Base-by-base conservation (phyloP, 2,888 invertebrate species). In the Terebella lapidaria region DNA sequence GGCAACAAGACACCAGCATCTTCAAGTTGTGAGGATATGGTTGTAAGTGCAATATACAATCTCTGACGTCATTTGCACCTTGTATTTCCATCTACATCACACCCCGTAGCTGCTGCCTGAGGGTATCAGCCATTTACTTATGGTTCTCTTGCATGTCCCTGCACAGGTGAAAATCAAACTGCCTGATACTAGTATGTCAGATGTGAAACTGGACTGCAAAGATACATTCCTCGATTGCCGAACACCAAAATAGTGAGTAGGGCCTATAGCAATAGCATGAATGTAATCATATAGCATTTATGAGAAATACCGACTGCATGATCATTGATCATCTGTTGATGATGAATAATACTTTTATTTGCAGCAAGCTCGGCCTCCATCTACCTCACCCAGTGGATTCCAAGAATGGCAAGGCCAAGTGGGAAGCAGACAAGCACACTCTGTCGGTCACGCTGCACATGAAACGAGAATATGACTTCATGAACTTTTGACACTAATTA, bases 11-110 rank as follows among this genome's bases (percentile, higher is more conserved):
- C 88, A 0, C 86, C 88, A 22, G 83, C 87, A 1, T 87, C 90
- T 0, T 85, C 90, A 2, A 91, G 92, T 73, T 93, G 93, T 81
- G 94, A 94, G 80, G 89, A 91, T 78, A 87, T 94, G 81, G 84
- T 91, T n/a, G 83, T 94, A 26, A 85, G 85, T 62, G 5, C 10
- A 53, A 15, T 20, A 5, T 35, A 35, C 42, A 35, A 35, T 35
- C 42, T 35, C n/a, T 35, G 42, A 35, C 10, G 10, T 35, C 10
- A 35, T 35, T 35, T 35, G 42, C 42, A 35, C 42, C 10, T 35
- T 35, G 42, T 35, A 35, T 10, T n/a, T n/a, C n/a, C n/a, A n/a
- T 35, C n/a, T 35, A 35, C n/a, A 35, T 35, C n/a, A 35, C 42
- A 35, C 10, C 10, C 42, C 42, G n/a, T 35, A 35, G 10, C n/a